Percentiles rank a stretch among this genome's conserved stretches.
Conservation (phyloP, 2,888 invertebrate genomes). For the Drosophila koepferae region DNA sequence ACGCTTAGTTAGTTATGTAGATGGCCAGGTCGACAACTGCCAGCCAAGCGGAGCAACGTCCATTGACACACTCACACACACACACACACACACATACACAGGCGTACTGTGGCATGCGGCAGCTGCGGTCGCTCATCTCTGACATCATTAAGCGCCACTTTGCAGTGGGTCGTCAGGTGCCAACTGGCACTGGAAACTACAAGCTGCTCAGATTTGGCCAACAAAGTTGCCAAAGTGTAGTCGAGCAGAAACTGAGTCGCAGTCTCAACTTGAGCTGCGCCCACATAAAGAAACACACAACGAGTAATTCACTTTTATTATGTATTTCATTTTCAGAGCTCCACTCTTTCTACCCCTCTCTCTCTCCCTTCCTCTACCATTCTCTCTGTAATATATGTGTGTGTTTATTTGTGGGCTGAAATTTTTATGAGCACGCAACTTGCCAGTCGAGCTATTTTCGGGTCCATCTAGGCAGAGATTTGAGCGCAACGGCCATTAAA, state of each 20-base stretch:
- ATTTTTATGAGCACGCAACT: conserved; percentile 50
- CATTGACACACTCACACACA: conserved; percentile 69
- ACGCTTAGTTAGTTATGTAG: conserved; percentile 83
- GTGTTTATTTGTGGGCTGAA: conserved; percentile 21
- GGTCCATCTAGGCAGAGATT: conserved; percentile 40
- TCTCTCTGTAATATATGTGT: neutral
- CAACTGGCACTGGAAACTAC: conserved; percentile 32
- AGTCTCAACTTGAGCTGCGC: conserved; percentile 47
- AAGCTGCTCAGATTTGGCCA: conserved; percentile 49
- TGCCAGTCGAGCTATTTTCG: conserved; percentile 26
- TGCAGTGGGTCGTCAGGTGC: conserved; percentile 52
- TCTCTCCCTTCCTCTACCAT: neutral
- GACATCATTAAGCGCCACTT: conserved; percentile 81
- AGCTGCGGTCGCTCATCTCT: conserved; percentile 76
- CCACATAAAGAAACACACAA: conserved; percentile 45
- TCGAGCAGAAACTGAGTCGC: conserved; percentile 78
- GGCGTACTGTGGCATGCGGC: neutral
- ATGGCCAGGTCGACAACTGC: conserved; percentile 67
- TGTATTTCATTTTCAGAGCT: conserved; percentile 43
- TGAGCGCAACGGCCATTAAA: conserved; percentile 36
- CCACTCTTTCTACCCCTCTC: too few species aligned
- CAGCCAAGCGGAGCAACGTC: conserved; percentile 59
- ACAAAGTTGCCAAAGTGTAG: conserved; percentile 70
- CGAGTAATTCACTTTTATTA: conserved; percentile 61
- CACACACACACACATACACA: conserved; percentile 12